Conservation (phyloP, 2,797 vertebrate genomes). For the Sebastes diaconus region DNA sequence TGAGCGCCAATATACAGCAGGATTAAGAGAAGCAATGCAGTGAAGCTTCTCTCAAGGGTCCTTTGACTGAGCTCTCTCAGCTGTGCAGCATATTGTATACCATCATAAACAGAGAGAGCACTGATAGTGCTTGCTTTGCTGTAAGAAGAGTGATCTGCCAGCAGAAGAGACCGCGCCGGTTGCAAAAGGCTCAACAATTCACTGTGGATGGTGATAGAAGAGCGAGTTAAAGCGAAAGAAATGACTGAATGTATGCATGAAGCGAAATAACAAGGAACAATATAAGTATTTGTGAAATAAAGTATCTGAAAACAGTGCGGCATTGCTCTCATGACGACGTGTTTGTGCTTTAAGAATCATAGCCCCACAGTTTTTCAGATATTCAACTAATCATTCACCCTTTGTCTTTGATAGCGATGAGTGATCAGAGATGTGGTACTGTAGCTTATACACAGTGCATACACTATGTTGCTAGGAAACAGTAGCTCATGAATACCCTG, state of each 20-base stretch:
- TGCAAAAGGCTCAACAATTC: conserved; percentile 7
- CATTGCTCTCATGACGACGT: not conserved
- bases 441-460: conserved; percentile 50
- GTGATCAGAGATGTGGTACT: conserved; percentile 43
- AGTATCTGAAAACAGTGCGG: not conserved
- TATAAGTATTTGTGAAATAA: not conserved
- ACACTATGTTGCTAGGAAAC: conserved; percentile 81
- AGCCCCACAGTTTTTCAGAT: not conserved
- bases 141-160: conserved; percentile 10
- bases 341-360: not conserved
- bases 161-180: not conserved
- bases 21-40: conserved; percentile 47
- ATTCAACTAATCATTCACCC: conserved; percentile 35
- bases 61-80: conserved; percentile 51
- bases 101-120: conserved; percentile 41
- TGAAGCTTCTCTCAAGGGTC: conserved; percentile 54
- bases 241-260: not conserved
- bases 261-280: not conserved
- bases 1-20: conserved; percentile 52
- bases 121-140: conserved; percentile 22
- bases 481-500: conserved; percentile 67
- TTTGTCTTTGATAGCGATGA: conserved; percentile 44
- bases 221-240: not conserved
- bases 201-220: not conserved
- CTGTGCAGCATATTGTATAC: conserved; percentile 24